Conservation (phyloP, 2,888 invertebrate species). For the Pristionchus arcanus region DNA sequence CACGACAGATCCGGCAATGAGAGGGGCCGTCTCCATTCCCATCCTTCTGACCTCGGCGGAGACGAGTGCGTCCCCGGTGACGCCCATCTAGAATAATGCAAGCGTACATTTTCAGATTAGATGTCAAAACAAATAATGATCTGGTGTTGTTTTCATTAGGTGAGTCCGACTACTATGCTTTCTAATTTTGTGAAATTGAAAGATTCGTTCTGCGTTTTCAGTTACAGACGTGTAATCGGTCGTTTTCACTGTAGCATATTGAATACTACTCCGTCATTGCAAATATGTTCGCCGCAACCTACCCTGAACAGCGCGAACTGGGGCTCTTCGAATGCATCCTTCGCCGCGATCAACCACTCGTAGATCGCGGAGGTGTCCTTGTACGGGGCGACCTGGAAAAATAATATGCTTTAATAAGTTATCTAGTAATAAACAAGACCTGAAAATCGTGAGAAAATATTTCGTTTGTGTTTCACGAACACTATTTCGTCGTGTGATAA, state of each 20-base stretch:
- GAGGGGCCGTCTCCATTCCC: conserved; percentile 75
- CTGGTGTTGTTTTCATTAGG: no score
- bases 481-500: no score
- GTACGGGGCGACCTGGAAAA: conserved; percentile 56
- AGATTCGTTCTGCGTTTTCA: no score
- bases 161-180: no score
- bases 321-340: conserved; percentile 65
- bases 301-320: conserved; percentile 62
- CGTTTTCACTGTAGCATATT: no score
- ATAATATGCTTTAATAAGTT: no score
- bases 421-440: no score
- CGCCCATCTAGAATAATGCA: conserved; percentile 66
- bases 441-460: no score
- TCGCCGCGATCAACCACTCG: conserved; percentile 69
- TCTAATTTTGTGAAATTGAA: no score
- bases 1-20: conserved; percentile 71
- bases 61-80: conserved; percentile 75
- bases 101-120: not conserved
- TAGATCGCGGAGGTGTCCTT: conserved; percentile 67
- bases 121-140: no score
- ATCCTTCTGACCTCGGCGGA: conserved; percentile 74
- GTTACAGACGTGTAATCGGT: no score
- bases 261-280: no score
- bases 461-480: not conserved
- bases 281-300: not conserved